Evolutionary conservation across 2,888 invertebrate genomes (phyloP), one percentile per base, ranked within the genome.

Genomic region (Rhabditoides inermis): DNA sequence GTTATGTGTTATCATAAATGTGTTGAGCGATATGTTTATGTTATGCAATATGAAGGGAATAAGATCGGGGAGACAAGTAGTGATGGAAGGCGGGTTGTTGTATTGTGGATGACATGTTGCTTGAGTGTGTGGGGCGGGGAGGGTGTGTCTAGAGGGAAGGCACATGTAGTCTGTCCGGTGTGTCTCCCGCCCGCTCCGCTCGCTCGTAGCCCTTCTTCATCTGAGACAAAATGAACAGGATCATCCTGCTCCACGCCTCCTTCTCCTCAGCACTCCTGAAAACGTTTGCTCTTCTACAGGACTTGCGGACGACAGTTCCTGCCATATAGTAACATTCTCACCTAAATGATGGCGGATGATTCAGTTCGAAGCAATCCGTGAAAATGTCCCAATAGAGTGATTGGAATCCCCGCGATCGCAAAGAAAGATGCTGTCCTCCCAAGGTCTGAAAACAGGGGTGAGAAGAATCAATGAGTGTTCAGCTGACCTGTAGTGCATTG

Each of bases 311-410:
- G 26, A 25, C 26, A 18, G 20, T 15, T 5, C 4, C 5, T 30
- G 61, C 63, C 49, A 61, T 60, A 35, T 56, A 27, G 18, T 61
- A 61, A 4, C 49, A 46, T 22, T 51, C 54, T 45, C 58, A 63
- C 36, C 56, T 56, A 48, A 67, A 67, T 7, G 64, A 55, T 7
- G 63, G 56, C 3, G 67, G 67, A 10, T 60, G 63, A 41, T 67
- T 61, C 37, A 59, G 45, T 44, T 67, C 67, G 45, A 67, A 67
- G 41, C 61, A 63, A 45, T 67, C 67, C 2, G 67, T 65, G 50
- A 65, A 67, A 7, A 63, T 54, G 44, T 67, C 67, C 67, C 67
- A 67, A 40, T 65, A 65, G 54, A 65, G 59, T 18, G 59, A 46
- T 25, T 67, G 64, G 50, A 67, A 67, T 22, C 56, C 51, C 15